Evolutionary conservation across 2,113 vertebrate genomes (phyloP).

Genomic region (Martes martes): DNA sequence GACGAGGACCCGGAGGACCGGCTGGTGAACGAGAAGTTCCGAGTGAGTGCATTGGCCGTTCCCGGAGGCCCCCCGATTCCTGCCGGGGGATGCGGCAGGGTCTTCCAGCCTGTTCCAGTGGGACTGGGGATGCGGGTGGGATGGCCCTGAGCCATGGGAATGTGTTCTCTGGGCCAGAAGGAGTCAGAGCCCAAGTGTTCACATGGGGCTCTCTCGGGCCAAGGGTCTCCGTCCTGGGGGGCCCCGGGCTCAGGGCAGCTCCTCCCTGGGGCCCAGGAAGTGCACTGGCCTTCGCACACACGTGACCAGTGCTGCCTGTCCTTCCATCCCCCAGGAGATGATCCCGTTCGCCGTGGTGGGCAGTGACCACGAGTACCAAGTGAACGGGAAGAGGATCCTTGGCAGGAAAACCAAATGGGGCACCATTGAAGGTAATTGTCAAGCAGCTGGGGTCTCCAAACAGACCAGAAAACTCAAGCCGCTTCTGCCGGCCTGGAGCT

Average conservation of each 20-base stretch:
- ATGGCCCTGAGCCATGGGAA: neutral
- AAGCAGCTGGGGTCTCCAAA: accelerated
- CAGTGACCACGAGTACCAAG: slow-evolving; percentile 98
- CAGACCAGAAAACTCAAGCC: accelerated
- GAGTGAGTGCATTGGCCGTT: slow-evolving; percentile 80
- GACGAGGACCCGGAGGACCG: slow-evolving; percentile 96
- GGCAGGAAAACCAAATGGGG: slow-evolving; percentile 99
- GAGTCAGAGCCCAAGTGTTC: accelerated
- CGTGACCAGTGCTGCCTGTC: accelerated
- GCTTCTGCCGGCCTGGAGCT: accelerated
- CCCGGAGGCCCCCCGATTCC: neutral
- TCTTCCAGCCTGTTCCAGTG: neutral
- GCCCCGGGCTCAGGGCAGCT: neutral
- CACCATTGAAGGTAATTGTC: slow-evolving; percentile 92
- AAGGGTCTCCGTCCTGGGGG: neutral
- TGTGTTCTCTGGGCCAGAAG: neutral
- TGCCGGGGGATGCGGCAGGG: neutral
- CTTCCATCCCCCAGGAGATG: slow-evolving; percentile 92
- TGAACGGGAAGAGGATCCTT: slow-evolving; percentile 95
- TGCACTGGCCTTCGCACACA: accelerated
- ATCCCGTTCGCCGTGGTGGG: slow-evolving; percentile 98
- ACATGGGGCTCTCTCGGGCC: accelerated
- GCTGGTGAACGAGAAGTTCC: slow-evolving; percentile 95
- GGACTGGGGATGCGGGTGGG: accelerated
- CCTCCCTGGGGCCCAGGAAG: neutral